Evolutionary conservation across 2,888 invertebrate genomes (phyloP), one percentile per base, ranked within the genome.

Genomic region (Dicycla oo): DNA sequence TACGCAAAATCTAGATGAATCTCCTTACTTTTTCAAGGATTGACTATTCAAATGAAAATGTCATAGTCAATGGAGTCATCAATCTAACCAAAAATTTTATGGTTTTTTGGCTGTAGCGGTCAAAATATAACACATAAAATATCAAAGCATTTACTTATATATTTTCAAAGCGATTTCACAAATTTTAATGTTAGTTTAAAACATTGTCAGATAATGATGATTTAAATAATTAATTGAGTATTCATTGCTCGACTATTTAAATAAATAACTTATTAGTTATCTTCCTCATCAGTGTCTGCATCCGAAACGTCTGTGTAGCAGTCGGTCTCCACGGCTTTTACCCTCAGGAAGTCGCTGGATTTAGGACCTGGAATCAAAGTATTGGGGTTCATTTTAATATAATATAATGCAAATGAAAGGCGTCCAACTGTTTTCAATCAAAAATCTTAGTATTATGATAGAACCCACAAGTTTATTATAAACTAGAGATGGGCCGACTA

Each of bases 221-320:
- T 57, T 30, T 43, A 34, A 38, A n/a, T 47, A 23, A 40, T 62
- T 63, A 0, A 54, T 63, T 58, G 45, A 58, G 43, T 75, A 67
- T 20, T 45, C 26, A 61, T 18, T 30, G 45, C 43, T 13, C 7
- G 26, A 62, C 20, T 56, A 51, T 54, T 61, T 47, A 15, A 34
- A 26, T 43, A 15, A 40, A 20, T 61, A 26, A 18, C 3, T 68
- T 61, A 64, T 76, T 79, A 43, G 60, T 77, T 75, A 13, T 76
- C 75, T 73, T 93, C 91, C 62, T 95, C 96, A 13, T 92, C 96
- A 1, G 91, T 90, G 65, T 95, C 96, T 0, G 95, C 96, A 43
- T 96, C 96, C 0, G 96, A 96, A 0, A 96, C 95, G 68, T 96
- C 96, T 8, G 96, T 96, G 69, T 94, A 92, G 77, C 96, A 94